phyloP scores from a whole-genome alignment of 2,113 vertebrate species.

The Cyphomyrus discorhynchus region DNA sequence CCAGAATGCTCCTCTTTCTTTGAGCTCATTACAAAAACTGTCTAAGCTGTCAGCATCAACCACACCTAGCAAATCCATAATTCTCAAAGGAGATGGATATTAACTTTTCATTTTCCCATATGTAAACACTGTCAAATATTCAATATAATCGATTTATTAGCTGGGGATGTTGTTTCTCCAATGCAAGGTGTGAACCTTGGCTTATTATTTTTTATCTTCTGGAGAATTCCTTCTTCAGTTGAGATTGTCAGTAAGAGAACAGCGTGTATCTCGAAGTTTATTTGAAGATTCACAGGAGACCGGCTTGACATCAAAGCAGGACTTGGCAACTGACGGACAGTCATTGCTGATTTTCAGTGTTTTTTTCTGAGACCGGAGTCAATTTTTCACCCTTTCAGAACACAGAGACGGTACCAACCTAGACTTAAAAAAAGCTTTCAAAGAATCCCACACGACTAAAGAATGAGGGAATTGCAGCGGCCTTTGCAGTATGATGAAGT shows the following conservation, averaged over 20 bases:
- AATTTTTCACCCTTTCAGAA: background rate
- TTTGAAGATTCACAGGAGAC: background rate
- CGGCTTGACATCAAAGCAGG: background rate
- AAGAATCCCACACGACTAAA: background rate
- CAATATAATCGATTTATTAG: background rate
- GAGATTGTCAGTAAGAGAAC: background rate
- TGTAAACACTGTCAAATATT: constrained; percentile 2
- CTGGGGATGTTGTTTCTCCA: background rate
- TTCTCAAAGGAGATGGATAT: background rate
- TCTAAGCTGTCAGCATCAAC: background rate
- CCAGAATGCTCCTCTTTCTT: background rate
- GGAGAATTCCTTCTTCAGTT: background rate
- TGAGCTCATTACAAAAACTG: background rate
- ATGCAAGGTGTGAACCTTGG: background rate
- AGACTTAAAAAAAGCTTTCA: background rate
- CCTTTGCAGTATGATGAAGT: background rate
- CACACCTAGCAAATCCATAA: background rate
- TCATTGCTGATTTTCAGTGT: background rate
- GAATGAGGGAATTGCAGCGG: background rate
- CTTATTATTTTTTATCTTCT: background rate
- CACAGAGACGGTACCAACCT: background rate
- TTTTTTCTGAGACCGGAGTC: background rate
- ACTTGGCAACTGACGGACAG: background rate
- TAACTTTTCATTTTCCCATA: background rate
- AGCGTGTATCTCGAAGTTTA: background rate